Conservation (phyloP, 2,888 invertebrate genomes). For the Rhynchonema sp. region DNA sequence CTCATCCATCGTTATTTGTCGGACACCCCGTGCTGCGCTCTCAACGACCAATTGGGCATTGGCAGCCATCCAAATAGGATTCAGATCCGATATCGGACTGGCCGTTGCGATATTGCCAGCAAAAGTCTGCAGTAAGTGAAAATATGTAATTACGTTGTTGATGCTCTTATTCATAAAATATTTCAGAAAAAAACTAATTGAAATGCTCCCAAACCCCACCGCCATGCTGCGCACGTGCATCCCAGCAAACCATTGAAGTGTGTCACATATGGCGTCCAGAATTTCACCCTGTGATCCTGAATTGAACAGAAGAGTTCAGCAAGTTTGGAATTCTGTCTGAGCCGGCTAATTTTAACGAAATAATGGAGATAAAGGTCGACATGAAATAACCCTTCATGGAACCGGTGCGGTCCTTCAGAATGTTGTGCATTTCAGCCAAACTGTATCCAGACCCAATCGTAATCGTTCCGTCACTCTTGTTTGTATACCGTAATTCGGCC, state of each 20-base stretch:
- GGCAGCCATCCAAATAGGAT: constrained; percentile 69
- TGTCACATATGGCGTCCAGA: constrained; percentile 30
- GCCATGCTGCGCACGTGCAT: constrained; percentile 84
- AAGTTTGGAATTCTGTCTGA: too few relatives aligned
- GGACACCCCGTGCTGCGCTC: neutral
- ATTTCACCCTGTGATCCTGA: constrained; percentile 8
- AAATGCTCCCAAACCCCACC: too few relatives aligned
- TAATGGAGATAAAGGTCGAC: too few relatives aligned
- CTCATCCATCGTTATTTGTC: constrained; percentile 33
- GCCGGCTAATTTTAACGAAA: too few relatives aligned
- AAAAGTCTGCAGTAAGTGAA: constrained; percentile 52
- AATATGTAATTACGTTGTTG: too few relatives aligned
- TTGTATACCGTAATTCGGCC: neutral
- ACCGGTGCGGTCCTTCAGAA: neutral
- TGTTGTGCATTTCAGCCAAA: neutral
- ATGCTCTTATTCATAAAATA: too few relatives aligned
- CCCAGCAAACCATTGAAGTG: constrained; percentile 85
- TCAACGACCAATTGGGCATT: constrained; percentile 23
- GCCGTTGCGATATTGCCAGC: constrained; percentile 85
- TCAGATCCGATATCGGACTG: constrained; percentile 86
- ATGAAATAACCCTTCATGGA: too few relatives aligned
- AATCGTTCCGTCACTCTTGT: neutral
- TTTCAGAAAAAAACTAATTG: too few relatives aligned
- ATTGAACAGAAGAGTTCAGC: too few relatives aligned
- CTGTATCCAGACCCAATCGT: neutral